phyloP scores from a whole-genome alignment of 1,140 invertebrate genomes.

The Charaxes varanes region DNA sequence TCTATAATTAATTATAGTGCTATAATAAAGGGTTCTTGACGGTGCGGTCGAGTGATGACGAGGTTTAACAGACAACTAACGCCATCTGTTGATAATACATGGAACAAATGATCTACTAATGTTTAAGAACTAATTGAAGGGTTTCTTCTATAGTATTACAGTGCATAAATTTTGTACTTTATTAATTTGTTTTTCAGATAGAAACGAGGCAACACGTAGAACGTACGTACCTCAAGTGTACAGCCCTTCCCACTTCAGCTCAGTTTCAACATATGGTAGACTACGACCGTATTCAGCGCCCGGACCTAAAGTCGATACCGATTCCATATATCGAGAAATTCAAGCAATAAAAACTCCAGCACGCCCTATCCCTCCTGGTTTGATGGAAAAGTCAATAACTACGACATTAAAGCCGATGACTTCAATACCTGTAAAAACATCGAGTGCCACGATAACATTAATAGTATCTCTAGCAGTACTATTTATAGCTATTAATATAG shows the following conservation, averaged over 20 bases:
- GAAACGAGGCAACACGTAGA: slow-evolving; percentile 23
- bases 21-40: no score
- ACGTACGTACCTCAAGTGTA: slow-evolving; percentile 37
- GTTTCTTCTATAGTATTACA: no score
- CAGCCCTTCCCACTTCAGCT: slow-evolving; percentile 27
- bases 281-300: slow-evolving; percentile 42
- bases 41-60: no score
- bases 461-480: slow-evolving; percentile 85
- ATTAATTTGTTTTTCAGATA: slow-evolving; percentile 32
- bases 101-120: no score
- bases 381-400: slow-evolving; percentile 44
- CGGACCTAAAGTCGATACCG: slow-evolving; percentile 36
- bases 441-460: slow-evolving; percentile 78
- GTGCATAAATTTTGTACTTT: no score
- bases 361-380: slow-evolving; percentile 36
- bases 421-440: slow-evolving; percentile 53
- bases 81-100: no score
- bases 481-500: slow-evolving; percentile 89
- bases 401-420: slow-evolving; percentile 36
- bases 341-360: slow-evolving; percentile 56
- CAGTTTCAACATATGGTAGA: slow-evolving; percentile 42
- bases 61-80: no score
- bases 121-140: no score
- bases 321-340: slow-evolving; percentile 54
- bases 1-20: no score